Conservation (phyloP, 2,888 invertebrate genomes). For the Camponotus fellah region DNA sequence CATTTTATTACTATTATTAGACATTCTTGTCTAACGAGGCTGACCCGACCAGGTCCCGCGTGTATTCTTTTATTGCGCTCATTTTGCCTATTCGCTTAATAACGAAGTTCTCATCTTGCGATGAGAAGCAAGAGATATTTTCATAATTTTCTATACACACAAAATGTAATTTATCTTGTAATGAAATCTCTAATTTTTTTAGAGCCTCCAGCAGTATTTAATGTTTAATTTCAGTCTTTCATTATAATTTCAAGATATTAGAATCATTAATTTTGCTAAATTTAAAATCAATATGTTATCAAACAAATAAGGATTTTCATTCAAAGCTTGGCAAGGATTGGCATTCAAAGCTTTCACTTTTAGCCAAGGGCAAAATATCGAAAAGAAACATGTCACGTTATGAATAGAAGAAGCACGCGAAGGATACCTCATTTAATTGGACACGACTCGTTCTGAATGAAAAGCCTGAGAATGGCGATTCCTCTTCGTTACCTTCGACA, state of each 20-base stretch:
- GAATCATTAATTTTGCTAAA: not conserved
- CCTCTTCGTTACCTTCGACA: constrained; percentile 44
- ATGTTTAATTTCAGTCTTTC: not conserved
- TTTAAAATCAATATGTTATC: not conserved
- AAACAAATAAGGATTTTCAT: not conserved
- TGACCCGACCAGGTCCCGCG: not conserved
- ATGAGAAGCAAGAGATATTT: not conserved
- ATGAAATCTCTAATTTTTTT: not conserved
- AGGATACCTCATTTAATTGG: constrained; percentile 38
- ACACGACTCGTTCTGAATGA: constrained; percentile 42
- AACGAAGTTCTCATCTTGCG: not conserved
- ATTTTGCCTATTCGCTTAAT: constrained; percentile 12
- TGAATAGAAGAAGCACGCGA: constrained; percentile 33
- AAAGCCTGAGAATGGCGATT: constrained; percentile 41
- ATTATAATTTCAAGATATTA: not conserved
- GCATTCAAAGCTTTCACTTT: not conserved
- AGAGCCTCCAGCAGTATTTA: not conserved
- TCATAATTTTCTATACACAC: not conserved
- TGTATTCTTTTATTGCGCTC: constrained; percentile 29
- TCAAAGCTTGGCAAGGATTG: not conserved
- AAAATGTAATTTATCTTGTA: not conserved
- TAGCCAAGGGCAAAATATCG: constrained; percentile 40
- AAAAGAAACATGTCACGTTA: constrained; percentile 43
- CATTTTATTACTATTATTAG: constrained; percentile 46
- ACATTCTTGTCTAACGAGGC: constrained; percentile 33